phyloP scores from a whole-genome alignment of 2,797 vertebrate species.

The Eurystomus glaucurus region DNA sequence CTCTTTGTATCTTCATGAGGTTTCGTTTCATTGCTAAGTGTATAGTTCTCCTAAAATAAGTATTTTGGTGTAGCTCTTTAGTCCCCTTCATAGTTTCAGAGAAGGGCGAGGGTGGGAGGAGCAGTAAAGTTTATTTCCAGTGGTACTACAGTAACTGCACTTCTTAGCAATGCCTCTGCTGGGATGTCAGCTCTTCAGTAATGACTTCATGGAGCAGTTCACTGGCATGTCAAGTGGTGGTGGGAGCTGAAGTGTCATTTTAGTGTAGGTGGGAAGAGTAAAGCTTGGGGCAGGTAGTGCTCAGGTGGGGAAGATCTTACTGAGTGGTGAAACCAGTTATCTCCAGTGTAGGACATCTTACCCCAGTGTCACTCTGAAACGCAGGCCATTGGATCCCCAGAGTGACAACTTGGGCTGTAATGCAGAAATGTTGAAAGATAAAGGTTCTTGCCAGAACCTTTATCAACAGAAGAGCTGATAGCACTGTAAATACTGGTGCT shows the following conservation, averaged over 20 bases:
- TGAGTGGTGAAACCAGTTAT: neutral
- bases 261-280: neutral
- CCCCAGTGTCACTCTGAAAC: neutral
- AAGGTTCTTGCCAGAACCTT: neutral
- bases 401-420: neutral
- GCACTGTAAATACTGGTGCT: neutral
- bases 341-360: neutral
- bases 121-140: neutral
- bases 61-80: neutral
- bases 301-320: neutral
- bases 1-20: neutral
- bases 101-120: neutral
- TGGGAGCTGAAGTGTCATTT: neutral
- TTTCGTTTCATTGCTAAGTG: neutral
- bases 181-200: neutral
- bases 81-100: neutral
- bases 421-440: neutral
- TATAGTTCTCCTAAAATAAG: neutral
- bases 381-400: neutral
- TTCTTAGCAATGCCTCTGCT: neutral
- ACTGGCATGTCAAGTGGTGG: accelerated
- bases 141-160: accelerated
- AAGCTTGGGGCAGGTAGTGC: neutral
- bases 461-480: slow-evolving; percentile 24
- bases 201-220: neutral